Conservation (phyloP, 2,888 invertebrate species). For the Drosophila lutescens region DNA sequence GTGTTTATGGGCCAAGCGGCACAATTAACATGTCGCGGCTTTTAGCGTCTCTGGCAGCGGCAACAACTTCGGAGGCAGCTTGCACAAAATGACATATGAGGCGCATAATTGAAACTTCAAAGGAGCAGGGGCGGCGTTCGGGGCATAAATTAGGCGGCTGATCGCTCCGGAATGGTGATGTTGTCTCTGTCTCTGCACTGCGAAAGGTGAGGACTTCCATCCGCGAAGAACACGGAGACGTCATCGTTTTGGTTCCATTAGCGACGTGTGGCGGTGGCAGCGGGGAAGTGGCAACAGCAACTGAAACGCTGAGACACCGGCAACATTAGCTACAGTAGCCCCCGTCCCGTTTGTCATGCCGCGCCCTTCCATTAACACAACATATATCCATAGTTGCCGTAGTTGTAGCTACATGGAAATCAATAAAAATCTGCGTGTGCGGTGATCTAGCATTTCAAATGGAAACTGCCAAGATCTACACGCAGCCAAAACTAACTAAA, state of each 20-base stretch:
- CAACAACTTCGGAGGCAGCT: constrained; percentile 47
- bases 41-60: constrained; percentile 65
- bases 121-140: constrained; percentile 72
- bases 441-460: constrained; percentile 55
- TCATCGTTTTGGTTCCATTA: constrained; percentile 68
- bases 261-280: constrained; percentile 64
- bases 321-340: constrained; percentile 44
- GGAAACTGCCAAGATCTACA: constrained; percentile 30
- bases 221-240: constrained; percentile 33
- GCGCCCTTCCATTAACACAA: constrained; percentile 74
- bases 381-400: constrained; percentile 44
- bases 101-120: constrained; percentile 82
- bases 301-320: constrained; percentile 10
- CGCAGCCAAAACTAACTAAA: background rate
- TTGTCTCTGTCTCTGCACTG: constrained; percentile 18
- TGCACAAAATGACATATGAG: constrained; percentile 81
- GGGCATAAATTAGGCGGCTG: constrained; percentile 76
- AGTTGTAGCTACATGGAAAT: constrained; percentile 68
- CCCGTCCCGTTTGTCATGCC: constrained; percentile 46
- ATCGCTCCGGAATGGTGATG: constrained; percentile 56
- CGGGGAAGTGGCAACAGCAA: constrained; percentile 21
- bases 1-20: constrained; percentile 80
- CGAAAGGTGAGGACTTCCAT: constrained; percentile 47
- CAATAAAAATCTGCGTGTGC: constrained; percentile 73
- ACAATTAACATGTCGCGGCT: constrained; percentile 82